Base-by-base conservation (phyloP, 2,797 vertebrate genomes). In the Florisuga fusca region DNA sequence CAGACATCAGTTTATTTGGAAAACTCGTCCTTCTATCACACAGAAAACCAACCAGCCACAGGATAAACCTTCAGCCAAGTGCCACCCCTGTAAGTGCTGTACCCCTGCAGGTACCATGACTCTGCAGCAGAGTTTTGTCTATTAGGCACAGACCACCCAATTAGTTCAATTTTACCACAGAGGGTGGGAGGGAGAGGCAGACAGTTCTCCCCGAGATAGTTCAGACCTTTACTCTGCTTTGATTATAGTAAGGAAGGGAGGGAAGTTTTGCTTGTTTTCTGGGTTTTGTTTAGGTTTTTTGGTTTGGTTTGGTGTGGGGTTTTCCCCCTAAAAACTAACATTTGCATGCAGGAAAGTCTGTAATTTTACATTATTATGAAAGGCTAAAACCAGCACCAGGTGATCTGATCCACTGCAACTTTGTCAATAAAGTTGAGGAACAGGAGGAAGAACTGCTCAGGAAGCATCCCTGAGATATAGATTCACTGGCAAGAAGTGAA, bases 101-200 rank as follows among this genome's bases (percentile, higher is more conserved):
- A 59, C 36, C 23, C 0, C 0, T 6, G 29, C 13, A 46, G 48
- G 34, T 7, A n/a, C 10, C 1, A 2, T 3, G 9, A 18, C n/a
- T 25, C 18, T 62, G 22, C 43, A 27, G 54, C n/a, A 19, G 3
- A 9, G 43, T 63, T 63, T 18, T 0, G 1, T 13, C 29, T 50
- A 41, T 29, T 29, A 34, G 16, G 36, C 62, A 75, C 22, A 48
- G 85, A 66, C 46, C 73, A 80, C 62, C 69, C 80, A 64, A 21
- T 10, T 33, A 71, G 51, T n/a, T 87, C 34, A 18, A 9, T 66
- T 76, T 61, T 57, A 58, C 22, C 18, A 18, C 62, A n/a, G 26
- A 6, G 10, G 5, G 4, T 41, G 13, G 38, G 38, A 85, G 50
- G 38, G 21, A 79, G 31, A 72, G 22, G 22, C 26, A 34, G 11